Evolutionary conservation across 2,113 vertebrate genomes (phyloP).

Genomic region (Capra hircus): DNA sequence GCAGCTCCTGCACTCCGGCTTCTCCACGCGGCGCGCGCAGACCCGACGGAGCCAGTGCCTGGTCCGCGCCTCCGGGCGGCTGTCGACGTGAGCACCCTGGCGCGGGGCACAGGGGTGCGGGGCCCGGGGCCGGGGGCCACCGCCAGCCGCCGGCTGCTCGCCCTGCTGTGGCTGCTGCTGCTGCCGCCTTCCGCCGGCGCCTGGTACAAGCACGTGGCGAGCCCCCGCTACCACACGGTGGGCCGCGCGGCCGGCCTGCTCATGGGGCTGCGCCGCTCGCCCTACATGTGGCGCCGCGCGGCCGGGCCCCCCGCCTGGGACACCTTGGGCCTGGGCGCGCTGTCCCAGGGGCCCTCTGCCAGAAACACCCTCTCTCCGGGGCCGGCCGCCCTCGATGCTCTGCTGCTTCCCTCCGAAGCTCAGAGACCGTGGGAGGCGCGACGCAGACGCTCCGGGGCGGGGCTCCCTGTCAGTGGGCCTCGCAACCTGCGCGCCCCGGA

Average conservation of each 20-base stretch:
- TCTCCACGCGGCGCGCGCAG: not conserved
- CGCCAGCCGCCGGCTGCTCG: not conserved
- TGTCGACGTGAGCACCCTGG: constrained; percentile 23
- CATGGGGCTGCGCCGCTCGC: constrained; percentile 75
- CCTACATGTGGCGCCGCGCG: constrained; percentile 69
- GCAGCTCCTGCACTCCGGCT: not conserved
- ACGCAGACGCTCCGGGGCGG: not conserved
- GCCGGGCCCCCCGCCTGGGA: not conserved
- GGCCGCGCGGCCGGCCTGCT: constrained; percentile 79
- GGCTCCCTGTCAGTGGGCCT: not conserved
- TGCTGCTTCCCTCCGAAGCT: not conserved
- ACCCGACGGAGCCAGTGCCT: not conserved
- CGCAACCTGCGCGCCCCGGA: not conserved
- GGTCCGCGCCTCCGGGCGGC: not conserved
- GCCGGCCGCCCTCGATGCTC: not conserved
- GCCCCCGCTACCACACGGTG: constrained; percentile 77
- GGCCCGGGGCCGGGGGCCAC: not conserved
- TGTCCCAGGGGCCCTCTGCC: not conserved
- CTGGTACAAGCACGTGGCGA: constrained; percentile 81
- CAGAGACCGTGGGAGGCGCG: not conserved
- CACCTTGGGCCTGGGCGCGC: not conserved
- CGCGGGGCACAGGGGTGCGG: not conserved
- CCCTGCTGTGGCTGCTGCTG: constrained; percentile 55
- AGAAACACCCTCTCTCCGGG: not conserved
- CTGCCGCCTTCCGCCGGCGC: constrained; percentile 41